Conservation (phyloP, 2,113 vertebrate species). For the Microcebus jonahi region DNA sequence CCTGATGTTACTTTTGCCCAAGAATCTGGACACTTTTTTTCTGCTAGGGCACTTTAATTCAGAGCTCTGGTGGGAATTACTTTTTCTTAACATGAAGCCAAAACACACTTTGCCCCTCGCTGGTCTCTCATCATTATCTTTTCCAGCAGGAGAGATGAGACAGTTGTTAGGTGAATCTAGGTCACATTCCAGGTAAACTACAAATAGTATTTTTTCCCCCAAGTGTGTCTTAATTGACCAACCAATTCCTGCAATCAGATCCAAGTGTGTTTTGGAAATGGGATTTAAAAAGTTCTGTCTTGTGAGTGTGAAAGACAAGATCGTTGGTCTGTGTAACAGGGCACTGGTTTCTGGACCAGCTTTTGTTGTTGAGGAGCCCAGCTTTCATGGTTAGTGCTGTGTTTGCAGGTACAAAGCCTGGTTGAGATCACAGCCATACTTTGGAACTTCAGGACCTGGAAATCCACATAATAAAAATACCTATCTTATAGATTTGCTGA, state of each 20-base stretch:
- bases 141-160: background rate
- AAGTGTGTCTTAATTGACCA: background rate
- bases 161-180: background rate
- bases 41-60: background rate
- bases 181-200: conserved; percentile 18
- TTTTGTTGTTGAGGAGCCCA: background rate
- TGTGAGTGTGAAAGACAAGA: background rate
- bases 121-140: background rate
- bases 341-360: background rate
- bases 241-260: background rate
- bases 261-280: background rate
- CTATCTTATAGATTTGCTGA: background rate
- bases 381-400: background rate
- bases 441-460: background rate
- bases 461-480: background rate
- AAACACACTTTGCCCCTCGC: background rate
- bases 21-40: background rate
- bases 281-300: background rate
- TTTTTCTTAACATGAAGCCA: background rate
- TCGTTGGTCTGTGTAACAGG: background rate
- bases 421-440: background rate
- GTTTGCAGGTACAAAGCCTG: background rate
- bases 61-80: background rate
- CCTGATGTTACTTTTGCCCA: background rate
- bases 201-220: background rate